Evolutionary conservation across 2,888 invertebrate species (phyloP).

Genomic region (Operophtera brumata): DNA sequence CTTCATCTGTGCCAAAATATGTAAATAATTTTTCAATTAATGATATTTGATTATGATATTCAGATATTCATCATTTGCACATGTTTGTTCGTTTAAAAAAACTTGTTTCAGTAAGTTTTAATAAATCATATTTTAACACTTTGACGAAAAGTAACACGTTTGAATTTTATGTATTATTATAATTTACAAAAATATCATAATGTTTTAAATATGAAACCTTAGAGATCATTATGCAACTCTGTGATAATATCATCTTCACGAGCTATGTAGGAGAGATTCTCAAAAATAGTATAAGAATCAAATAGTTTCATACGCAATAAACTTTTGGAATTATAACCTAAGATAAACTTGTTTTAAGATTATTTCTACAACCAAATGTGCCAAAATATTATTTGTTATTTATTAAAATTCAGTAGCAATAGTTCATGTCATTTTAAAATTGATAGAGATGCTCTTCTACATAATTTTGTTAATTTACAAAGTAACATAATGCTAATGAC

Average conservation of each 20-base stretch:
- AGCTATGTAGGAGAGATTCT: conserved; percentile 31
- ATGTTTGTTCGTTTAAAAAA: background rate
- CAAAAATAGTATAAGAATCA: background rate
- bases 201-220: conserved; percentile 1
- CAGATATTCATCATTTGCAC: conserved; percentile 4
- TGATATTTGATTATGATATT: conserved; percentile 40
- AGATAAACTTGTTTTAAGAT: conserved; percentile 8
- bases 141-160: conserved; percentile 8
- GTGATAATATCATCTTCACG: conserved; percentile 29
- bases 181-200: conserved; percentile 1
- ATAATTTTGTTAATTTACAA: conserved; percentile 1
- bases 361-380: conserved; percentile 31
- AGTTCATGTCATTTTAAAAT: background rate
- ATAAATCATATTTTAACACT: background rate
- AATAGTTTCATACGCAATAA: background rate
- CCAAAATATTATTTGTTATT: conserved; percentile 28
- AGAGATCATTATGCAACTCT: conserved; percentile 31
- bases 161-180: background rate
- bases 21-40: conserved; percentile 60
- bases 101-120: background rate
- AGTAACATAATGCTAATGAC: conserved; percentile 3
- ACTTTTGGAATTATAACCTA: conserved; percentile 6
- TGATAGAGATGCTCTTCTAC: conserved; percentile 16
- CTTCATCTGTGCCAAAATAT: conserved; percentile 75
- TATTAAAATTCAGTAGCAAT: background rate